A percentile compares a stretch with the other conserved stretches of the same genome.
These are phyloP conservation scores for Urocynchramus pylzowi DNA, from an alignment of 2,113 vertebrate species.

Conservation along the genomic window DNA sequence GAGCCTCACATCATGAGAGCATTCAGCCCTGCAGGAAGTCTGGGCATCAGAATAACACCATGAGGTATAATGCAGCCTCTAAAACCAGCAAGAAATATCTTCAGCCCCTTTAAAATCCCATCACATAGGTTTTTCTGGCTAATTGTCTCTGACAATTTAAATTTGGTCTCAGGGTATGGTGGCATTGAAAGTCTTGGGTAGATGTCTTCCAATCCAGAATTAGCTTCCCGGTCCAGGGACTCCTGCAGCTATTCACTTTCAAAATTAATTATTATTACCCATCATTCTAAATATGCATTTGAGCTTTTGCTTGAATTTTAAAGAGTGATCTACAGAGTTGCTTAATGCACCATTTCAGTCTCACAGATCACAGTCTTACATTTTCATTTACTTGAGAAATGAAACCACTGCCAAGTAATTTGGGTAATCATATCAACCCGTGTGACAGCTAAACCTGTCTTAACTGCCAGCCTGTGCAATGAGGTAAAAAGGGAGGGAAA, in stretches of 20 bases:
- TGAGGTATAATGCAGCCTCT: background rate
- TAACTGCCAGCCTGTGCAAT: background rate
- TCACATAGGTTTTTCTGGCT: background rate
- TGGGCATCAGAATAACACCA: background rate
- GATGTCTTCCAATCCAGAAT: background rate
- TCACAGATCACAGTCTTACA: background rate
- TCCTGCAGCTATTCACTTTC: background rate
- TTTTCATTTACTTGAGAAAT: slow-evolving; percentile 35
- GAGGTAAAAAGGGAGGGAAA: background rate
- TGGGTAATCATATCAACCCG: background rate
- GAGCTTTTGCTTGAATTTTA: background rate
- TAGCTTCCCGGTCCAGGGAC: background rate
- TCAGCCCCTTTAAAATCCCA: background rate
- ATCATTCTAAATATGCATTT: background rate
- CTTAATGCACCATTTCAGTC: background rate
- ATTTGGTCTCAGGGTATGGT: background rate
- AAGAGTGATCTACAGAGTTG: background rate
- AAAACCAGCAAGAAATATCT: background rate
- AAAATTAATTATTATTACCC: background rate
- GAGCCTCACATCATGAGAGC: background rate
- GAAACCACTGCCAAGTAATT: background rate
- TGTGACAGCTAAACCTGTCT: slow-evolving; percentile 2
- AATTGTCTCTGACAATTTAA: background rate
- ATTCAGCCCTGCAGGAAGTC: background rate
- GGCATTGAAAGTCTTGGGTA: background rate